phyloP scores from a whole-genome alignment of 2,888 invertebrate genomes.

The Sphaerophoria taeniata region DNA sequence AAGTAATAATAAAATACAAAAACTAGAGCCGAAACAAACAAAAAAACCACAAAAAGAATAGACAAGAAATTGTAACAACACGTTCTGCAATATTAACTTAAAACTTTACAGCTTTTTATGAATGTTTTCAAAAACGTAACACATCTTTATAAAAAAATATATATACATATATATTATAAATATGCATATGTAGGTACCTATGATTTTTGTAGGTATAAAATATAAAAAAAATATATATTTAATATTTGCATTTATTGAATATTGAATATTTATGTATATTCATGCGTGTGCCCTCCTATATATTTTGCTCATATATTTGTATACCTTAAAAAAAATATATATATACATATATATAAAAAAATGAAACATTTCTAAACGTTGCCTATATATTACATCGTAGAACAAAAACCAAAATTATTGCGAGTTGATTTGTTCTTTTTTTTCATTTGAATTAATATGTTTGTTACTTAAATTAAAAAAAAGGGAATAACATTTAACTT shows the following conservation, averaged over 20 bases:
- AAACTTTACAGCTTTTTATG: conserved; percentile 32
- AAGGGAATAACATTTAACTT: conserved; percentile 47
- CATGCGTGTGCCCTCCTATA: conserved; percentile 75
- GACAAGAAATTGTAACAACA: conserved; percentile 27
- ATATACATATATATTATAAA: conserved; percentile 48
- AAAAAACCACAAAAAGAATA: too few species aligned
- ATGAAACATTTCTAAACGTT: conserved; percentile 71
- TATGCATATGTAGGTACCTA: conserved; percentile 67
- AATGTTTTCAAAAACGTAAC: conserved; percentile 39
- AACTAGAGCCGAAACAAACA: too few species aligned
- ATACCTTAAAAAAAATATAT: conserved; percentile 67
- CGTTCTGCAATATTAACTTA: conserved; percentile 25
- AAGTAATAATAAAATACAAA: too few species aligned
- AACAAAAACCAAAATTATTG: conserved; percentile 36
- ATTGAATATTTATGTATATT: conserved; percentile 74
- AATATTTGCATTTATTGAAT: conserved; percentile 74
- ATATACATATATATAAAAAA: conserved; percentile 59
- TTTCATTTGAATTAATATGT: too few species aligned
- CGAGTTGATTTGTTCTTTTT: conserved; percentile 32
- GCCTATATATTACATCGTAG: conserved; percentile 72
- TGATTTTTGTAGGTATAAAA: conserved; percentile 74
- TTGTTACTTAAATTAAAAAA: conserved; percentile 29
- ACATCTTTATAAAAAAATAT: conserved; percentile 46
- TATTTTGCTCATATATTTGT: conserved; percentile 75
- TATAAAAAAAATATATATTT: conserved; percentile 63